A percentile compares a stretch with the other conserved stretches of the same genome.
Evolutionary conservation across 1,140 invertebrate genomes (phyloP).

Genomic region (Trichoplusia ni): DNA sequence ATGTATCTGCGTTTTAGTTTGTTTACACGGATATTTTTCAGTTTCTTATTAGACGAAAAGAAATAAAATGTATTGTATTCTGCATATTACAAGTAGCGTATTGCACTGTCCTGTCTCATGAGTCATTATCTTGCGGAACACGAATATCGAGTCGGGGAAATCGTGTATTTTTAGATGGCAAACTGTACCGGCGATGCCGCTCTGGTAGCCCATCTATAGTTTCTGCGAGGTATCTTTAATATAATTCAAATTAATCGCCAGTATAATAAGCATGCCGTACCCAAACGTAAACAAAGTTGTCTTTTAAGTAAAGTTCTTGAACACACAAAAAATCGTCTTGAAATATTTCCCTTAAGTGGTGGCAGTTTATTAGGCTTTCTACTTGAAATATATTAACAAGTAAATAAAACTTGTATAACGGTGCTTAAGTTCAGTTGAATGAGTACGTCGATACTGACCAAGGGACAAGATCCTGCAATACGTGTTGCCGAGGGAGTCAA

Average conservation of each 20-base stretch:
- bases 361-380: not conserved
- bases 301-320: too few species aligned
- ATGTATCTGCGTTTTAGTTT: not conserved
- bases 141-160: conserved; percentile 73
- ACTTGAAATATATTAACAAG: conserved; percentile 2
- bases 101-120: conserved; percentile 39
- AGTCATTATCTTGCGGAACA: conserved; percentile 78
- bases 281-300: not conserved
- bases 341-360: too few species aligned
- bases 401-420: conserved; percentile 29
- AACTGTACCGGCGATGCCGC: conserved; percentile 47
- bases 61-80: not conserved
- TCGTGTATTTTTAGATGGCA: conserved; percentile 73
- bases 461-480: not conserved
- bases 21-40: too few species aligned
- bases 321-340: too few species aligned
- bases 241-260: conserved; percentile 1
- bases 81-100: not conserved
- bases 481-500: not conserved
- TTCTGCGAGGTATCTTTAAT: conserved; percentile 31
- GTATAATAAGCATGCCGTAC: too few species aligned
- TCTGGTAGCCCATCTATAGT: conserved; percentile 47
- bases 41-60: too few species aligned
- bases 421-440: conserved; percentile 23
- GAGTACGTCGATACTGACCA: not conserved